Evolutionary conservation across 2,113 vertebrate genomes (phyloP).

Genomic region (Podarcis raffonei): DNA sequence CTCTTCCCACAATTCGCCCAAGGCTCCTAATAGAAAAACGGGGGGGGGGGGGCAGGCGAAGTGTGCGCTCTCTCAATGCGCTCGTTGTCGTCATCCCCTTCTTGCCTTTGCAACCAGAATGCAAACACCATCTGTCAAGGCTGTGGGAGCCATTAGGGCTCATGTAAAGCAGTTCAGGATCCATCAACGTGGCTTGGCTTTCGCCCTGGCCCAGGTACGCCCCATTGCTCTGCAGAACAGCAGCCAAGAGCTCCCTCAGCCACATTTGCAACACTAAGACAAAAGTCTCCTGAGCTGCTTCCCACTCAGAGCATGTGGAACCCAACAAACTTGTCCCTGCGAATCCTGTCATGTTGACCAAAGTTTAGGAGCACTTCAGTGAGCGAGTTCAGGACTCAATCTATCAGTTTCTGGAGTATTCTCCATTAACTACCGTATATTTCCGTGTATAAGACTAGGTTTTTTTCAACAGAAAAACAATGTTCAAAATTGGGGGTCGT

Average conservation of each 20-base stretch:
- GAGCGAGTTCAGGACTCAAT: no score
- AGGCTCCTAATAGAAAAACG: neutral
- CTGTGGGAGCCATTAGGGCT: neutral
- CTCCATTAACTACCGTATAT: no score
- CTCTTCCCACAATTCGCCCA: neutral
- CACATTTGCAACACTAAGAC: neutral
- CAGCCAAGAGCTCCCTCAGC: no score
- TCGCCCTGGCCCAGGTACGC: neutral
- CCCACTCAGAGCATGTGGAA: neutral
- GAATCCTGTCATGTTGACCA: neutral
- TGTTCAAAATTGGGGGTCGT: no score
- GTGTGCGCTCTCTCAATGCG: neutral
- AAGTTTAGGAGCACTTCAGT: neutral
- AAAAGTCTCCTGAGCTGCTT: rapidly evolving
- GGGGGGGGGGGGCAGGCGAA: neutral
- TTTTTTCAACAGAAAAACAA: no score
- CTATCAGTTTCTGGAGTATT: no score
- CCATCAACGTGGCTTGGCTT: neutral
- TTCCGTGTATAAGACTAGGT: no score
- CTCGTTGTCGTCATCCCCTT: neutral
- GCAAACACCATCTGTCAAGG: neutral
- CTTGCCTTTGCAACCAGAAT: neutral
- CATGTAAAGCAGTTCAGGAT: neutral
- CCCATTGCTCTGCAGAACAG: neutral
- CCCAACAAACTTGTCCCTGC: no score